Evolutionary conservation across 1,140 invertebrate species (phyloP), one percentile per base, ranked within the genome.

Genomic region (Druon quercuslanigerum): DNA sequence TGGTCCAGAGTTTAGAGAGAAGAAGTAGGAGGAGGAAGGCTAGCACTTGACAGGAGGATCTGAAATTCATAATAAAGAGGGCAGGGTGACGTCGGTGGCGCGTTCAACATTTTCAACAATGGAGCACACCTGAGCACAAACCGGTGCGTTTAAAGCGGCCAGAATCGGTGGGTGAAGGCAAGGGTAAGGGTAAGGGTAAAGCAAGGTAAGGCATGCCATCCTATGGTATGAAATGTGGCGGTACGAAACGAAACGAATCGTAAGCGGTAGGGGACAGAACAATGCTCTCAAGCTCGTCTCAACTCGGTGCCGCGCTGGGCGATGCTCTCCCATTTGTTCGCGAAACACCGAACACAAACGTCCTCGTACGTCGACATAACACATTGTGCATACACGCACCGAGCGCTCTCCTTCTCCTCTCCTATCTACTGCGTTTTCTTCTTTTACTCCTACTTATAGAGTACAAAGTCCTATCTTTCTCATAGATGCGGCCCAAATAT

Each of bases 271-370:
- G 78, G 74, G 79, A 83, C 83, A 86, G 87, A 89, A 91, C 90
- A 91, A 91, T 91, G 89, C 86, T 85, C 75, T 54, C 74, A 73
- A 73, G 79, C 73, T 73, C 75, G 72, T 80, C 77, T 73, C 76
- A 71, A 80, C 83, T 84, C 76, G 77, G 82, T 87, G 85, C 87
- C 84, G 83, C 80, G 80, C 87, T 84, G 83, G 81, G 80, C 81
- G 83, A 87, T 87, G 85, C 86, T 88, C 85, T 86, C 87, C 86
- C 88, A 91, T 91, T 91, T 91, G 90, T 91, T 91, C 88, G 82
- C 86, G 75, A 90, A 90, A 90, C 88, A 89, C 90, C 86, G 85
- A 87, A 87, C 86, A 86, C 85, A 87, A 83, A 78, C 83, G 83
- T 82, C 82, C 83, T 84, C 83, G 83, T 88, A 84, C 78, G 82